Evolutionary conservation across 2,113 vertebrate species (phyloP).

Genomic region (Toxotes jaculatrix): DNA sequence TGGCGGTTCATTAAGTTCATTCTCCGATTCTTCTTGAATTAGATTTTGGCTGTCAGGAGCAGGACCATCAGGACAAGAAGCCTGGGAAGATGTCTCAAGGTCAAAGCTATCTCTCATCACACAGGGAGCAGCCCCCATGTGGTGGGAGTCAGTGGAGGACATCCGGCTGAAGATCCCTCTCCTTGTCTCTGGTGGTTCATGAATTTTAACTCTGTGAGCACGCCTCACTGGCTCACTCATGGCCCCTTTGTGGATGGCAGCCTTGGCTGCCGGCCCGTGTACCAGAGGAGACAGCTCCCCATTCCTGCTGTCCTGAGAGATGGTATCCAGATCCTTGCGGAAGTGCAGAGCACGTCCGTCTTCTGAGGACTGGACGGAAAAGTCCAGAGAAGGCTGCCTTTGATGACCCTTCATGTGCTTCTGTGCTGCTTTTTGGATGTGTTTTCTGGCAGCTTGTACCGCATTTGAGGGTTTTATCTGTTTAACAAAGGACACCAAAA

Average conservation of each 20-base stretch:
- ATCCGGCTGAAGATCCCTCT: conserved; percentile 84
- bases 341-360: conserved; percentile 79
- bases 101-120: conserved; percentile 67
- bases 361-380: conserved; percentile 90
- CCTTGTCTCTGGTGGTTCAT: conserved; percentile 80
- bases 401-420: conserved; percentile 87
- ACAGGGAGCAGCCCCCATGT: conserved; percentile 37
- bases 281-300: conserved; percentile 60
- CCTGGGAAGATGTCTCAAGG: conserved; percentile 56
- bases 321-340: conserved; percentile 84
- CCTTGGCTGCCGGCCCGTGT: conserved; percentile 69
- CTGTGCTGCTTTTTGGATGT: conserved; percentile 81
- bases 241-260: conserved; percentile 79
- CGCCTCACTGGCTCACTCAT: conserved; percentile 90
- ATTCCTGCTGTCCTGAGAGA: conserved; percentile 81
- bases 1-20: conserved; percentile 37
- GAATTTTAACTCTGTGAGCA: conserved; percentile 85
- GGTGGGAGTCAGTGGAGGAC: conserved; percentile 84
- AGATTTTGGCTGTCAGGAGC: conserved; percentile 74
- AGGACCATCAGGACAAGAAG: conserved; percentile 70
- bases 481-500: conserved; percentile 33
- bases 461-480: conserved; percentile 83
- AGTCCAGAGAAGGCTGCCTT: conserved; percentile 90
- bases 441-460: conserved; percentile 76
- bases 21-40: conserved; percentile 55